These are phyloP conservation scores for Arctia plantaginis DNA, from an alignment of 2,888 invertebrate genomes.

Conservation along the genomic window DNA sequence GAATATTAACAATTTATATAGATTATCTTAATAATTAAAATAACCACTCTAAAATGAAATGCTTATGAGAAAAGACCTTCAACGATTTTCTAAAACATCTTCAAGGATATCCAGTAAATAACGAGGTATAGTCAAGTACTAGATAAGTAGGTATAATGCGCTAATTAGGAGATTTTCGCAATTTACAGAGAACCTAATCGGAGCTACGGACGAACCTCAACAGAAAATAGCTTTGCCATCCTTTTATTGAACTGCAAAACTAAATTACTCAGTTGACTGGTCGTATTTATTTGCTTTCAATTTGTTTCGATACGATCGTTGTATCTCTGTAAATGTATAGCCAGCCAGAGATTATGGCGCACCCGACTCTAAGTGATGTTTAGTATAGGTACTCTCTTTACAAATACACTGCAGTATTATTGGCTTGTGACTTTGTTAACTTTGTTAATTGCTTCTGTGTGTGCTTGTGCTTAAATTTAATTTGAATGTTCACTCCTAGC, in stretches of 20 bases:
- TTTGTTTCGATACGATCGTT: constrained; percentile 15
- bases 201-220: background rate
- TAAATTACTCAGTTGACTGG: constrained; percentile 16
- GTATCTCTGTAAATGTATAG: constrained; percentile 9
- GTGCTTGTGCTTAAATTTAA: no score
- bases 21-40: background rate
- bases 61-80: background rate
- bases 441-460: background rate
- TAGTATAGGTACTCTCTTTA: background rate
- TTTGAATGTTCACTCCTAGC: no score
- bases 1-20: background rate
- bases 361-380: constrained; percentile 1
- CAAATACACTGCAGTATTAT: constrained; percentile 6
- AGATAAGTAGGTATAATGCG: background rate
- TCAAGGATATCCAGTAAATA: background rate
- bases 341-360: background rate
- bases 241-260: constrained; percentile 16
- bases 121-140: background rate
- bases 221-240: constrained; percentile 2
- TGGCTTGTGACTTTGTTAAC: background rate
- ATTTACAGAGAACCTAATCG: constrained; percentile 5
- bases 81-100: background rate
- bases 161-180: background rate
- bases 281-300: constrained; percentile 26
- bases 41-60: background rate